Evolutionary conservation across 2,113 vertebrate species (phyloP).

Genomic region (Pterocles gutturalis): DNA sequence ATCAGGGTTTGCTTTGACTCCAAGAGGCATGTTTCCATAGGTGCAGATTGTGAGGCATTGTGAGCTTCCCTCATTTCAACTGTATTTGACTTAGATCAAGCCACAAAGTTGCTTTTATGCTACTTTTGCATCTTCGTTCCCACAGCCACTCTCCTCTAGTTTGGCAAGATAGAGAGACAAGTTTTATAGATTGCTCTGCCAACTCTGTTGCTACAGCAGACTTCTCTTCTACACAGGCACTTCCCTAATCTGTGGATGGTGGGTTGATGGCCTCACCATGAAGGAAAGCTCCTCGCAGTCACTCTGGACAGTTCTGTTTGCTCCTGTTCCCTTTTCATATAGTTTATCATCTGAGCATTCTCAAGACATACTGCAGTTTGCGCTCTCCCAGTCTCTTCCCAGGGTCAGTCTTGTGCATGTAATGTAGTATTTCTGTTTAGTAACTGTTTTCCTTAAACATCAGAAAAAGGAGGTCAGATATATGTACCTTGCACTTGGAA

Average conservation of each 20-base stretch:
- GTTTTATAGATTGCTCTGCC: neutral
- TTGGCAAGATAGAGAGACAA: neutral
- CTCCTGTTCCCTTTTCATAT: neutral
- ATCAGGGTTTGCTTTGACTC: neutral
- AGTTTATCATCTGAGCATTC: neutral
- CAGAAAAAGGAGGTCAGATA: neutral
- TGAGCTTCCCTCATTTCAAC: neutral
- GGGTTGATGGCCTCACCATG: neutral
- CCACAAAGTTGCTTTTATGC: neutral
- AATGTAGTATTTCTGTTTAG: neutral
- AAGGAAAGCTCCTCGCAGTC: neutral
- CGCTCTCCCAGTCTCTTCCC: neutral
- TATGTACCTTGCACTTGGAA: neutral
- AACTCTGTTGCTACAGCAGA: neutral
- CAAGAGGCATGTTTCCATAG: fast-evolving
- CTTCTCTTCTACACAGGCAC: neutral
- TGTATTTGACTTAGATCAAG: neutral
- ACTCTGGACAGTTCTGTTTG: neutral
- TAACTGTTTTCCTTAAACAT: neutral
- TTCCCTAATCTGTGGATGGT: neutral
- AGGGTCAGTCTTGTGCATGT: neutral
- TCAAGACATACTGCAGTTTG: neutral
- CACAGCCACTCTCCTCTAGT: neutral
- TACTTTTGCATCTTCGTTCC: neutral
- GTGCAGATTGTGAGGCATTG: neutral